These are phyloP conservation scores for Vicugna pacos DNA, from an alignment of 2,113 vertebrate species.

Conservation along the genomic window DNA sequence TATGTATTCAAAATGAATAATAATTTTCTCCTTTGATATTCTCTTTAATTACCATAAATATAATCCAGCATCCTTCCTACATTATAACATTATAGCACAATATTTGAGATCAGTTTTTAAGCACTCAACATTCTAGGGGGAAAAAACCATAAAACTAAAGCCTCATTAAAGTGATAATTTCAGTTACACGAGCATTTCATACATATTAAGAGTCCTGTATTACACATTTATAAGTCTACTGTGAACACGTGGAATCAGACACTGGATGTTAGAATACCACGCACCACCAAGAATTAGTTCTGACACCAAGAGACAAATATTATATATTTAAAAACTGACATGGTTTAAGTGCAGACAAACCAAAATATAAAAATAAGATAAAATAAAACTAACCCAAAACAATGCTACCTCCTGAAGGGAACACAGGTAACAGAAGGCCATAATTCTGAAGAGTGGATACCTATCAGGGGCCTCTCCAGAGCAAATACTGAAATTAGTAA, in stretches of 20 bases:
- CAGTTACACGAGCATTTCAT: neutral
- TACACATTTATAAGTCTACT: constrained; percentile 71
- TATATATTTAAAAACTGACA: constrained; percentile 62
- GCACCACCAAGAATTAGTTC: constrained; percentile 67
- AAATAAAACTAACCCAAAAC: constrained; percentile 50
- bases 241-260: constrained; percentile 48
- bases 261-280: constrained; percentile 76
- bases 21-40: constrained; percentile 72
- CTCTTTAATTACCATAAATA: constrained; percentile 74
- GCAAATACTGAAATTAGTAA: constrained; percentile 79
- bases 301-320: constrained; percentile 69
- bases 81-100: constrained; percentile 66
- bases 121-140: constrained; percentile 72
- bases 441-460: constrained; percentile 70
- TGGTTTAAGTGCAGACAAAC: constrained; percentile 67
- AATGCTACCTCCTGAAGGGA: constrained; percentile 78
- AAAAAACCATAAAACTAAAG: constrained; percentile 69
- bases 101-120: constrained; percentile 73
- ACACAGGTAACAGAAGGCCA: constrained; percentile 75
- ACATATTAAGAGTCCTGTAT: constrained; percentile 67
- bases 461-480: constrained; percentile 66
- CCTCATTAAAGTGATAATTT: constrained; percentile 75
- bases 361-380: constrained; percentile 24
- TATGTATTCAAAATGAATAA: constrained; percentile 55
- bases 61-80: constrained; percentile 56